These are phyloP conservation scores for Vanessa tameamea DNA, from an alignment of 1,140 invertebrate species.

Conservation along the genomic window DNA sequence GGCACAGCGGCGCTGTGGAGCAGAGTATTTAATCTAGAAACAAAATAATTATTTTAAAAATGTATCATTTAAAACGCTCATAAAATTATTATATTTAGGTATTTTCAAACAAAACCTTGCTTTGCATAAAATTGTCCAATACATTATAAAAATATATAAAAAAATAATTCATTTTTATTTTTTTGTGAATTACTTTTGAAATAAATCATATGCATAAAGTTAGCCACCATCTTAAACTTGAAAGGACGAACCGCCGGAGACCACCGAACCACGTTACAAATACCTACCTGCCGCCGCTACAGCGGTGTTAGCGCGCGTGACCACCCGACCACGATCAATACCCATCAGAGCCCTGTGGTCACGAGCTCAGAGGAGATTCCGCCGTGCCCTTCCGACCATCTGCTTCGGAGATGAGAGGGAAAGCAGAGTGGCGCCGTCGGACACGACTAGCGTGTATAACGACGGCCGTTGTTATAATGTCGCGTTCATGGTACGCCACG, in stretches of 20 bases:
- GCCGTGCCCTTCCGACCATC: constrained; percentile 50
- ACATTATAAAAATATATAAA: too few species aligned
- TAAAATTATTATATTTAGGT: too few species aligned
- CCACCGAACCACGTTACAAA: constrained; percentile 53
- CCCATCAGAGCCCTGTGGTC: constrained; percentile 44
- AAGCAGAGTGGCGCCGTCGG: constrained; percentile 59
- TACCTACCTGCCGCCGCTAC: constrained; percentile 59
- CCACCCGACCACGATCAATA: constrained; percentile 38
- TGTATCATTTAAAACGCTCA: too few species aligned
- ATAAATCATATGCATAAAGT: not conserved
- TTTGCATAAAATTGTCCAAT: too few species aligned
- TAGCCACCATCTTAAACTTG: constrained; percentile 21
- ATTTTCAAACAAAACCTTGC: too few species aligned
- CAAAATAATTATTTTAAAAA: too few species aligned
- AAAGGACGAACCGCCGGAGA: constrained; percentile 56
- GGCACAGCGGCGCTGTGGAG: not conserved
- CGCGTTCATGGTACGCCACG: constrained; percentile 70
- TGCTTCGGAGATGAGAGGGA: constrained; percentile 58
- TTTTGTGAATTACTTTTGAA: too few species aligned
- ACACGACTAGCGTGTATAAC: constrained; percentile 53
- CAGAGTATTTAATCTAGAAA: not conserved
- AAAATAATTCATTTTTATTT: too few species aligned
- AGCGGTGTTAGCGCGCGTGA: constrained; percentile 48
- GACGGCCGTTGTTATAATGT: constrained; percentile 63
- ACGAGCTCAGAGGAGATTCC: constrained; percentile 44